These are phyloP conservation scores for Plodia interpunctella DNA, from an alignment of 1,140 invertebrate genomes.

Conservation along the genomic window DNA sequence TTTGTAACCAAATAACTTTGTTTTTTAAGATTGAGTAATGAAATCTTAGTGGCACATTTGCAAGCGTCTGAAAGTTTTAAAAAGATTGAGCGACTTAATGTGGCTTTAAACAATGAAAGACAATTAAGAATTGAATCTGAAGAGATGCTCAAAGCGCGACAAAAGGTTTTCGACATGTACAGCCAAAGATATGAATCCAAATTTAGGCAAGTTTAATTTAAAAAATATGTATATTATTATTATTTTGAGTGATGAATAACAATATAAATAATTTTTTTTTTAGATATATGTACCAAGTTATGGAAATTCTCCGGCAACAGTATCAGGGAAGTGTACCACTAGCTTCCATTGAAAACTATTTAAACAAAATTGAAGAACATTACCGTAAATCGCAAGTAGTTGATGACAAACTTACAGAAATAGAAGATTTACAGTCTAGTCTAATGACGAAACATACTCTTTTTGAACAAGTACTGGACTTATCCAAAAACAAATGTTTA, in stretches of 20 bases:
- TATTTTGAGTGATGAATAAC: too few species aligned
- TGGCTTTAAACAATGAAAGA: constrained; percentile 56
- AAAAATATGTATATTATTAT: background rate
- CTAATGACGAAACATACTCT: constrained; percentile 58
- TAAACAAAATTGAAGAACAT: constrained; percentile 48
- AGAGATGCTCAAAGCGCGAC: constrained; percentile 50
- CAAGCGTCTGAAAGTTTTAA: constrained; percentile 58
- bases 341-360: constrained; percentile 54
- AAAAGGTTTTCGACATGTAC: constrained; percentile 62
- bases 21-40: constrained; percentile 52
- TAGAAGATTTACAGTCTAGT: constrained; percentile 50
- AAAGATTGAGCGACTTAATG: constrained; percentile 53
- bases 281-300: constrained; percentile 56
- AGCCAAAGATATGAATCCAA: constrained; percentile 49
- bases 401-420: constrained; percentile 50
- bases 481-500: constrained; percentile 45
- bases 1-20: too few species aligned
- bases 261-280: constrained; percentile 15
- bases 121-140: constrained; percentile 54
- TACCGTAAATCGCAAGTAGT: constrained; percentile 40
- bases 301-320: constrained; percentile 59
- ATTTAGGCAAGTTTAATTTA: constrained; percentile 52
- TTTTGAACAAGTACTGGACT: constrained; percentile 55
- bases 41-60: constrained; percentile 65
- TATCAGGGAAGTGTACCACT: constrained; percentile 65